phyloP scores from a whole-genome alignment of 92 coral and sea anemone species.

The Epizoanthus stellaris region DNA sequence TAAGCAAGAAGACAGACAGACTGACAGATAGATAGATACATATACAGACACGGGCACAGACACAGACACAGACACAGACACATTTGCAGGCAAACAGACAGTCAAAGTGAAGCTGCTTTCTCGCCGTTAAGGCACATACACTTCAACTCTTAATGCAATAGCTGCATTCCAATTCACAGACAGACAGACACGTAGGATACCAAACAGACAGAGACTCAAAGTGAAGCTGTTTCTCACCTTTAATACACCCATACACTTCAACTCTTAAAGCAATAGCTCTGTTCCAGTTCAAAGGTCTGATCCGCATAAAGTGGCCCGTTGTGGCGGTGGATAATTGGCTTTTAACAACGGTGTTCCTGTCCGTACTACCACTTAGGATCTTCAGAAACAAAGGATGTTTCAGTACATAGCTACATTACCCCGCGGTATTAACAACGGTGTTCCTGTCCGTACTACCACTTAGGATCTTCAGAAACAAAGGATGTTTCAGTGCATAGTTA shows the following conservation, averaged over 20 bases:
- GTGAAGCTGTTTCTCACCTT: conserved; percentile 49
- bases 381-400: conserved; percentile 6
- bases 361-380: conserved; percentile 69
- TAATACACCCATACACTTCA: conserved; percentile 81
- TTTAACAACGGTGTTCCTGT: conserved; percentile 50
- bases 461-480: conserved; percentile 50
- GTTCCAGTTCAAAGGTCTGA: conserved; percentile 77
- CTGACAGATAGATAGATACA: too few species aligned
- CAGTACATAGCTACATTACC: too few species aligned
- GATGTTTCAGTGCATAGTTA: not conserved
- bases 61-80: too few species aligned
- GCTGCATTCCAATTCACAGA: conserved; percentile 64
- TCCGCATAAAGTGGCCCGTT: conserved; percentile 57
- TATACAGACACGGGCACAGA: too few species aligned
- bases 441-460: conserved; percentile 63
- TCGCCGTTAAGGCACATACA: conserved; percentile 74
- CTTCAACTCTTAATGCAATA: conserved; percentile 71
- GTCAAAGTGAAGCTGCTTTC: not conserved
- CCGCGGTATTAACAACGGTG: conserved; percentile 26
- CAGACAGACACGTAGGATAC: not conserved
- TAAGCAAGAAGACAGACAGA: too few species aligned
- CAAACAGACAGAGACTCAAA: not conserved
- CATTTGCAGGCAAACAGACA: not conserved
- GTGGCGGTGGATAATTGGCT: conserved; percentile 39
- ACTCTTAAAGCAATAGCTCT: conserved; percentile 69